These are phyloP conservation scores for Probaryconus sp. DNA, from an alignment of 1,140 invertebrate genomes.

Conservation along the genomic window DNA sequence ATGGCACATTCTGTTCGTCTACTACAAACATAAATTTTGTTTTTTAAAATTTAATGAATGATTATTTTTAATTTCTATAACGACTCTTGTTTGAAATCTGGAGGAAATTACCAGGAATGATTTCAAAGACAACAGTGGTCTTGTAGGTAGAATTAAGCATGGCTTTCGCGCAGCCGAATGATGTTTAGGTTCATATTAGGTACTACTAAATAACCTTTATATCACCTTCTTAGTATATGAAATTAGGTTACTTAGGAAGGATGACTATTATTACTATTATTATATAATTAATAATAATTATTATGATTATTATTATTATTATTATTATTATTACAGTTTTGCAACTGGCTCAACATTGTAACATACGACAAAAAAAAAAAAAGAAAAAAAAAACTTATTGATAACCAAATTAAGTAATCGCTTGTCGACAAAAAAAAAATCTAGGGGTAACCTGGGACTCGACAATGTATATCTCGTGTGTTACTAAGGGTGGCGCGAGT, in stretches of 20 bases:
- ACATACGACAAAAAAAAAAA: slow-evolving; percentile 67
- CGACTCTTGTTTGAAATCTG: slow-evolving; percentile 18
- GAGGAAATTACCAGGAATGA: no score
- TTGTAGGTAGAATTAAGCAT: slow-evolving; percentile 57
- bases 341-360: slow-evolving; percentile 76
- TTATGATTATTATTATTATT: slow-evolving; percentile 68
- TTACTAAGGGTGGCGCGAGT: slow-evolving; percentile 5
- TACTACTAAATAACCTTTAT: slow-evolving; percentile 72
- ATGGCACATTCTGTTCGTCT: no score
- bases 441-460: no score
- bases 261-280: slow-evolving; percentile 72
- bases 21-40: no score
- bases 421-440: no score
- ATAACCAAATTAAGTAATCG: slow-evolving; percentile 22
- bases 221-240: slow-evolving; percentile 72
- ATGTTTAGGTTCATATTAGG: slow-evolving; percentile 74
- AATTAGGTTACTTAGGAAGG: slow-evolving; percentile 75
- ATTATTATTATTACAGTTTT: slow-evolving; percentile 73
- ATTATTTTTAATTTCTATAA: slow-evolving; percentile 2
- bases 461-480: slow-evolving; percentile 12
- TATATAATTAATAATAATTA: slow-evolving; percentile 69
- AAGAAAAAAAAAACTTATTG: background rate
- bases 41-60: background rate
- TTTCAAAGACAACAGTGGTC: no score
- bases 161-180: slow-evolving; percentile 39